Evolutionary conservation across 2,888 invertebrate species (phyloP), one percentile per base, ranked within the genome.

Genomic region (Ichneumon xanthorius): DNA sequence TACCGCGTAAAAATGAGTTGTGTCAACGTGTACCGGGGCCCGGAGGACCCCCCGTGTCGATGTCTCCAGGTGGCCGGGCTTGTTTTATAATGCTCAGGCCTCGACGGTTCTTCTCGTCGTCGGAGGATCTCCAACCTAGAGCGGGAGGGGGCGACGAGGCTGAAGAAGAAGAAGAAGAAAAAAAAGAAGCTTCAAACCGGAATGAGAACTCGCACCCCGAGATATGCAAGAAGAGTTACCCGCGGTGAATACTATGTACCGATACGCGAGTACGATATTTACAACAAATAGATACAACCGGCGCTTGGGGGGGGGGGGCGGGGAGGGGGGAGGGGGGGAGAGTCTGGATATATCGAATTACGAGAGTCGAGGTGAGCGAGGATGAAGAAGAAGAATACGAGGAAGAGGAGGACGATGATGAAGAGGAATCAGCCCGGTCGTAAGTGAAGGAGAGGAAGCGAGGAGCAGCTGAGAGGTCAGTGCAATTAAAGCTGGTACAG

Each of bases 1-100:
- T 89, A 84, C 87, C 91, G 93, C 91, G 93, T 93, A 93, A 93
- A 93, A 93, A 92, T 93, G 93, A 93, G 91, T 93, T 92, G 93
- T 92, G 93, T 93, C 93, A 93, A 93, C 93, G 93, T 91, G 90
- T 89, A 82, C 81, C 81, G 86, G 71, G 63, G 22, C 68, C 26
- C 73, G 45, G 84, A 33, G 75, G 89, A 87, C 91, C 92, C 92
- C 90, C 91, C 90, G 90, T 88, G 87, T 85, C 85, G 86, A 77
- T 88, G 87, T 90, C 93, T 89, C 92, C 93, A 92, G 92, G 91
- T 91, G 92, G 92, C 87, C 91, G 67, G 80, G 85, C 89, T 90
- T 89, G 89, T 91, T 91, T 91, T 90, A 92, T 90, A 91, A 91
- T 89, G 86, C 86, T 85, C 63, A 45, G 76, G 68, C 58, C 65